Base-by-base conservation (phyloP, 2,888 invertebrate genomes). In the Rotaria sp. region DNA sequence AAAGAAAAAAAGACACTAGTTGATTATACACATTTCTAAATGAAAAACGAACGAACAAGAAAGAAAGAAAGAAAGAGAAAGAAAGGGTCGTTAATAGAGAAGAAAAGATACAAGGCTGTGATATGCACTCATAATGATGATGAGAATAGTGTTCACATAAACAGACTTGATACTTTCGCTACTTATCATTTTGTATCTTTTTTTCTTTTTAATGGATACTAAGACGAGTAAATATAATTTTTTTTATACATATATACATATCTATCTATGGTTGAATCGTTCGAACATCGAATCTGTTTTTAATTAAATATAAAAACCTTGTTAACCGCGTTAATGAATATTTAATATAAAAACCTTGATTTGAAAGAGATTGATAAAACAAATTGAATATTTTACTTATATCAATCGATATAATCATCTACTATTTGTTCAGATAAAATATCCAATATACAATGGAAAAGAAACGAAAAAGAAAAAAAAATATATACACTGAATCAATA, bases 61-160 rank as follows among this genome's bases (percentile, higher is more conserved):
- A 57, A 55, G 26, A 55, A 55, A 55, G 8, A 10, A 26, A n/a
- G 26, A 26, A 30, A 35, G 21, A 55, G 8, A 10, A 26, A n/a
- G 26, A 26, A 30, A 35, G 21, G 67, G 35, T 18, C 50, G 18
- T 50, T 13, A 13, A 3, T 3, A 35, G 67, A 67, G 35, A 67
- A 67, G 67, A 67, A 67, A 67, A 67, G 67, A 67, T 67, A 67
- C 67, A 67, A 67, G 67, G 67, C 35, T 67, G 35, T 35, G 35
- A 67, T 67, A 67, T 30, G 18, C 21, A 35, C 35, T 67, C 35
- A 67, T 67, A 67, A 35, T 67, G 67, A 35, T 67, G 35, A 67
- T 35, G 35, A 67, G 67, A 67, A 67, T 38, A 67, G 35, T 35
- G 35, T 21, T 35, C 67, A 35, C 21, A 35, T 35, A 67, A 18